Base-by-base conservation (phyloP, 2,797 vertebrate species). In the Tiaroga cobitis region DNA sequence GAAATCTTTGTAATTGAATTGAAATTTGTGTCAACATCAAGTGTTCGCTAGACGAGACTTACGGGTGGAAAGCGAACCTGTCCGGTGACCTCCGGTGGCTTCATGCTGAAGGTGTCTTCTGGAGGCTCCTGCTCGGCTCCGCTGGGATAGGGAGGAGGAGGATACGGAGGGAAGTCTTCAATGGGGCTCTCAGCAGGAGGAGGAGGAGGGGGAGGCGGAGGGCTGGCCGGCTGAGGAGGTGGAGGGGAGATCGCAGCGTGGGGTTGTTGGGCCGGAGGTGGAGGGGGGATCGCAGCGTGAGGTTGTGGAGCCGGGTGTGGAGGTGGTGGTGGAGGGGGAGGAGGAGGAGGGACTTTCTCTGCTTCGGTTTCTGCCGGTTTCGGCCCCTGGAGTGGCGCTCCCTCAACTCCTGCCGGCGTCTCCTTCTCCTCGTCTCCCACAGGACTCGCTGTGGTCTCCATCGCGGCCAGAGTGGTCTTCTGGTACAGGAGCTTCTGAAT, bases 401-500 rank as follows among this genome's bases (percentile, higher is more conserved):
- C 94, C 69, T 92, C 91, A 0, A 65, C 24, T 24, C 1, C 13
- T 26, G 80, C 8, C 15, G 26, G 87, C 4, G 94, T 96, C 37
- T 93, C 90, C 43, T 92, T 92, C 2, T 95, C 88, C 0, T 90
- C 70, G 2, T 95, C 89, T 75, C 93, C 91, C 0, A 97, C 96
- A 34, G 95, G 91, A 19, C 78, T 93, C 0, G 94, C 94, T 63
- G 94, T 96, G 68, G 94, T 96, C 93, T 99, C 98, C 97, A 99
- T 98, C 26, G 97, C 98, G 63, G 97, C 97, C 72, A 99, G 91
- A 0, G 97, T 98, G 88, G 98, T 97, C 91, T 98, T 97, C 95
- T 99, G 98, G 90, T 99, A 99, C n/a, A 99, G 89, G 5, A 99
- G 96, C 89, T 99, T 99, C 94, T 99, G 98, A 82, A 99, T 97